Percentiles rank a stretch among this genome's conserved stretches.
These are phyloP conservation scores for Climacteris rufus DNA, from an alignment of 2,113 vertebrate species.

Conservation along the genomic window DNA sequence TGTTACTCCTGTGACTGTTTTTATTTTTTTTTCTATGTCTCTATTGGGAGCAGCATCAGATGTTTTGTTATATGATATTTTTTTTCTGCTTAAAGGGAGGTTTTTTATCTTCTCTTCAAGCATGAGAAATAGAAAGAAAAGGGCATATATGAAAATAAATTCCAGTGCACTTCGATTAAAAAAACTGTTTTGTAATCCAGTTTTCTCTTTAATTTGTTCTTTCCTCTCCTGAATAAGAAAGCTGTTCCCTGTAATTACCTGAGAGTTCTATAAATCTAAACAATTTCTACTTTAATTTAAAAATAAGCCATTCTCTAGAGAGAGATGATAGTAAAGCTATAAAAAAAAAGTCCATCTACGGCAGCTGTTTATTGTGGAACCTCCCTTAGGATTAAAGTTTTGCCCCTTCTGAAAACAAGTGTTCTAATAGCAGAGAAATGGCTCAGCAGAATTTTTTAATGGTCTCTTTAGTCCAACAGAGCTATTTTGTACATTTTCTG, in stretches of 20 bases:
- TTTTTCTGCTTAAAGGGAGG: neutral
- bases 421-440: neutral
- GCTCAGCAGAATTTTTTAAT: neutral
- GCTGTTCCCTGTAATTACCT: neutral
- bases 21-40: neutral
- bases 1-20: neutral
- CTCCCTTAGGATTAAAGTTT: neutral
- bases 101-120: neutral
- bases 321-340: neutral
- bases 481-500: neutral
- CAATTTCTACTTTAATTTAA: neutral
- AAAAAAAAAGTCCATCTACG: neutral
- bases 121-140: neutral
- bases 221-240: neutral
- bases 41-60: neutral
- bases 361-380: neutral
- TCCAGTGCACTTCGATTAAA: neutral
- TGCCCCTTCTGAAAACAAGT: neutral
- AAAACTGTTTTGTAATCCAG: neutral
- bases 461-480: neutral
- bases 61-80: fast-evolving
- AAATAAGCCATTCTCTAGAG: neutral
- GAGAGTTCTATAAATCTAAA: neutral
- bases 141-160: neutral
- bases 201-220: neutral